Conservation (phyloP, 1,140 invertebrate genomes). For the Zaprionus gabonicus region DNA sequence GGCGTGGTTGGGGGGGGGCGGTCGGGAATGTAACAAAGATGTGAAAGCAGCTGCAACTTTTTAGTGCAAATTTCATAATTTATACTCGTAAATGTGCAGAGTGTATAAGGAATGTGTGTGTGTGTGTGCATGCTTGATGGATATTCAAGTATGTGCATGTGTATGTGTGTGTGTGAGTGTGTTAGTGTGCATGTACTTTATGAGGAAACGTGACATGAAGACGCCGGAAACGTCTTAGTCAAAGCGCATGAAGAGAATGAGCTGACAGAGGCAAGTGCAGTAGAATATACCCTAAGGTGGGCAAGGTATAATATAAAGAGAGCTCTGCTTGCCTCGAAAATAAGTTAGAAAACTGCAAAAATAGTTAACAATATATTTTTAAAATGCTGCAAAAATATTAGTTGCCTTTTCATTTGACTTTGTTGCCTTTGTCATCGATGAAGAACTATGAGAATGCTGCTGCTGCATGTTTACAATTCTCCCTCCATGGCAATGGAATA, state of each 20-base stretch:
- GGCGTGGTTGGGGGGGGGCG: background rate
- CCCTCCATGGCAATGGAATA: too few relatives aligned
- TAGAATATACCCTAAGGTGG: background rate
- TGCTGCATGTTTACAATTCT: too few relatives aligned
- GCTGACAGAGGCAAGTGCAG: background rate
- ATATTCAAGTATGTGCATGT: conserved; percentile 26
- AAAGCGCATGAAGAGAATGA: background rate
- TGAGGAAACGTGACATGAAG: conserved; percentile 50
- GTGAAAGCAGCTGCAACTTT: conserved; percentile 59
- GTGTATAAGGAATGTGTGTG: conserved; percentile 32
- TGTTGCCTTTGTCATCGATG: background rate
- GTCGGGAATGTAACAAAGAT: conserved; percentile 50
- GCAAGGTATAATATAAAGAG: background rate
- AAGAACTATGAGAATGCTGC: background rate
- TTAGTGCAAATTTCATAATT: conserved; percentile 73
- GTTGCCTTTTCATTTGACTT: background rate
- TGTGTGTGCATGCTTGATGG: conserved; percentile 51
- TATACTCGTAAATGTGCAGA: conserved; percentile 59
- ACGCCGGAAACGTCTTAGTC: conserved; percentile 13
- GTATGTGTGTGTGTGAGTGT: background rate
- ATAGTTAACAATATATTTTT: background rate
- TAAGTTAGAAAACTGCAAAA: background rate
- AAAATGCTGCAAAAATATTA: background rate
- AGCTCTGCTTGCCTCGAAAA: background rate
- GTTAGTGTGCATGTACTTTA: conserved; percentile 34